Conservation (phyloP, 2,888 invertebrate species). For the Bimastos eiseni region DNA sequence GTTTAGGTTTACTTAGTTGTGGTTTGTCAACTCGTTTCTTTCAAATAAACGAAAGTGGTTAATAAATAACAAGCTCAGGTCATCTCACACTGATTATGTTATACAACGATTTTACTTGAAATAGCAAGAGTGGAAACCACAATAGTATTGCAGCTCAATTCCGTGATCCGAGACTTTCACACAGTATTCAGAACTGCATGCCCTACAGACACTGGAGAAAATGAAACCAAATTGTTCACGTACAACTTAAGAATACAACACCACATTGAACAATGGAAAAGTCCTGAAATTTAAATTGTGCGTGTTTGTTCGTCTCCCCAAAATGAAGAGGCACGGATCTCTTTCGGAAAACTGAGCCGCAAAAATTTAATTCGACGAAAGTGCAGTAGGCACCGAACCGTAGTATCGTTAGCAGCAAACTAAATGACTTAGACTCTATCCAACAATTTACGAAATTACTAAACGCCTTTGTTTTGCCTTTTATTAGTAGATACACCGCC, state of each 20-base stretch:
- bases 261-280: background rate
- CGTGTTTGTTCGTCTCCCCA: background rate
- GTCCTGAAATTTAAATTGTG: background rate
- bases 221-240: background rate
- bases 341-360: background rate
- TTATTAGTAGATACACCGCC: background rate
- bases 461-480: background rate
- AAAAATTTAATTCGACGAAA: background rate
- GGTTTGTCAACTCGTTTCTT: too few species aligned
- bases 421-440: background rate
- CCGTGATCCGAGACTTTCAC: background rate
- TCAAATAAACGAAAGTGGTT: too few species aligned
- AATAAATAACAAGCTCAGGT: too few species aligned
- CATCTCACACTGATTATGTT: too few species aligned
- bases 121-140: background rate
- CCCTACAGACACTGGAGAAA: background rate
- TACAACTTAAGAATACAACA: background rate
- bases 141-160: background rate
- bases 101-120: too few species aligned
- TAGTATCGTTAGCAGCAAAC: background rate
- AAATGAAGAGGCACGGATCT: background rate
- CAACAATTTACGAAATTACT: background rate
- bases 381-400: background rate
- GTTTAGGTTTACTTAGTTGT: too few species aligned
- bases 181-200: background rate